Evolutionary conservation across 2,888 invertebrate species (phyloP), one percentile per base, ranked within the genome.

Genomic region (Linnaemya tessellans): DNA sequence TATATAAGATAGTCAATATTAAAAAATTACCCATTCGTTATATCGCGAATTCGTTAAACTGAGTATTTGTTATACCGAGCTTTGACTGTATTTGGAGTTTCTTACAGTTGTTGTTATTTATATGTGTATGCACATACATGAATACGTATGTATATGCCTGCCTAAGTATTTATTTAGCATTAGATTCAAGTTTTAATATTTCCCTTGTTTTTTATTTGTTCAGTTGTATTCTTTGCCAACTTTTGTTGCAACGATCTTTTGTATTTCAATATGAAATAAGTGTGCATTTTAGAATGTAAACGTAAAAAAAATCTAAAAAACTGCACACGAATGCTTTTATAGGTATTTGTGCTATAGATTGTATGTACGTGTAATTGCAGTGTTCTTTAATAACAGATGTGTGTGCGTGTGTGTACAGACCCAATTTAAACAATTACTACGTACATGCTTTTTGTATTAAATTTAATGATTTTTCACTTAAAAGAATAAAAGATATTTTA

Each of bases 311-410:
- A 22, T 11, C 5, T 46, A 15, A 60, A 38, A 35, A 35, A n/a
- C 13, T 84, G 38, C 78, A 65, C 54, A 54, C 51, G 58, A 67
- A 7, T n/a, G 43, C 25, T 56, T n/a, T 41, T n/a, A n/a, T n/a
- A n/a, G n/a, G 20, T 51, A n/a, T 13, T 54, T 62, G n/a, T 38
- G 22, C 58, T 46, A 41, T n/a, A n/a, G n/a, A n/a, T 13, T 13
- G 56, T 58, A 10, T 41, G 11, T 20, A 20, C 51, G 25, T 58
- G 18, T 41, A 41, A 73, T 62, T 75, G 58, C 58, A 82, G 74
- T 74, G 20, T 79, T 85, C 82, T 75, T 73, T 58, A 56, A 56
- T n/a, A 74, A 64, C 49, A 68, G n/a, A 25, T 49, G 35, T n/a
- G 25, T 18, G 35, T 30, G 30, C 5, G 30, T 5, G 30, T 30